Percentiles rank a stretch among this genome's conserved stretches.
phyloP scores from a whole-genome alignment of 2,113 vertebrate species.

The Rattus rattus region DNA sequence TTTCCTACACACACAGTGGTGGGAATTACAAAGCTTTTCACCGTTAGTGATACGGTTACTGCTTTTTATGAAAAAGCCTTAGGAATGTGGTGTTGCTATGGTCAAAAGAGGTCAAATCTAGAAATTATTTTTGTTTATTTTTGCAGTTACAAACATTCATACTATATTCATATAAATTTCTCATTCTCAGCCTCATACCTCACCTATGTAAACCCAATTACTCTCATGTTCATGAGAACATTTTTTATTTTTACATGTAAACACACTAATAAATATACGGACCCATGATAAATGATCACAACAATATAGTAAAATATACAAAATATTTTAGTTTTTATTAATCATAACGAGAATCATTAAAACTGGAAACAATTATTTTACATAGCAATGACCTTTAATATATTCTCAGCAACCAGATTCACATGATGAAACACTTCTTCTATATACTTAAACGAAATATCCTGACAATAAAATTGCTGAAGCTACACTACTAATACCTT shows the following conservation, averaged over 20 bases:
- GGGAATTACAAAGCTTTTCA: neutral
- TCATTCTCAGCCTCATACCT: neutral
- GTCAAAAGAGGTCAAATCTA: neutral
- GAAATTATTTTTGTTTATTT: neutral
- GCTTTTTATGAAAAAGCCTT: neutral
- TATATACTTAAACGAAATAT: no score
- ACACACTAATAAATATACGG: neutral
- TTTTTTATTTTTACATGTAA: neutral
- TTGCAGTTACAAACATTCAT: neutral
- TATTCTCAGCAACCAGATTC: no score
- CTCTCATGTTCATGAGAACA: neutral
- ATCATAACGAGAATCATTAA: neutral
- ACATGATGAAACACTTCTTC: no score
- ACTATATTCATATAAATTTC: neutral
- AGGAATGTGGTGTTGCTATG: neutral
- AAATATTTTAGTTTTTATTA: neutral
- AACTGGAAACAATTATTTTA: neutral
- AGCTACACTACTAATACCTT: no score
- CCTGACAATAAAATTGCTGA: no score
- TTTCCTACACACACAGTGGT: no score
- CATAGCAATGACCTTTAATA: no score
- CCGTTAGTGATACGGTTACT: neutral
- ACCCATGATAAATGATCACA: neutral
- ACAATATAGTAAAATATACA: neutral
- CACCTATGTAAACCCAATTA: neutral